Evolutionary conservation across 2,888 invertebrate genomes (phyloP), one percentile per base, ranked within the genome.

Genomic region (Coecobrya sp.): DNA sequence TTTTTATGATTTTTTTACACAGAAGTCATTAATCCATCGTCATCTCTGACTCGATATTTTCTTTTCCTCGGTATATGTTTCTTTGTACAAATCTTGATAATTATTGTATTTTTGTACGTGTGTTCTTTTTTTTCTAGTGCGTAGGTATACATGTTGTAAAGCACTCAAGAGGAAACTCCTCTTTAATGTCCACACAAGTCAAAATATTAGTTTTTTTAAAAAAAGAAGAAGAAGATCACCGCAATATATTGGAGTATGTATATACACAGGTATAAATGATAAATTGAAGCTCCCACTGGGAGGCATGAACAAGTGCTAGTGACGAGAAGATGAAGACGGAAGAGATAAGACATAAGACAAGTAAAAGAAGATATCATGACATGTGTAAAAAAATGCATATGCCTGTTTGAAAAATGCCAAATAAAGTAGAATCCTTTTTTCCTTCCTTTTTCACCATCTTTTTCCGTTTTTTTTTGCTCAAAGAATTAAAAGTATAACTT

Each of bases 171-270:
- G 36, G 27, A 22, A 49, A 68, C 65, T 68, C 68, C 68, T 73
- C 79, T 87, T 87, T 59, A 76, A 30, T 42, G 65, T 79, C 62
- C 22, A 79, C 62, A 42, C 62, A 76, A 59, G 89, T 89, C 89
- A 89, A 81, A 89, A 89, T 89, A 73, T 59, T 76, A 73, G 73
- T 73, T 42, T 73, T 73, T 73, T 36, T 59, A 0, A 3, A n/a
- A 19, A 73, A 73, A 73, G 70, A 45, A 73, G n/a, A 70, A 13
- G 2, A 27, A 1, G 27, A 19, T 27, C 10, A 1, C 30, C 16
- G 27, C 30, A 59, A 55, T 4, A 8, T 49, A 25, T 30, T 11
- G 59, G 59, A 55, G 8, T 55, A 25, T 25, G 27, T 25, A n/a
- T n/a, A n/a, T n/a, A n/a, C n/a, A n/a, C n/a, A 2, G 62, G 1